These are phyloP conservation scores for Echinarachnius parma DNA, from an alignment of 53 echinoderm and acorn worm species.

Conservation along the genomic window DNA sequence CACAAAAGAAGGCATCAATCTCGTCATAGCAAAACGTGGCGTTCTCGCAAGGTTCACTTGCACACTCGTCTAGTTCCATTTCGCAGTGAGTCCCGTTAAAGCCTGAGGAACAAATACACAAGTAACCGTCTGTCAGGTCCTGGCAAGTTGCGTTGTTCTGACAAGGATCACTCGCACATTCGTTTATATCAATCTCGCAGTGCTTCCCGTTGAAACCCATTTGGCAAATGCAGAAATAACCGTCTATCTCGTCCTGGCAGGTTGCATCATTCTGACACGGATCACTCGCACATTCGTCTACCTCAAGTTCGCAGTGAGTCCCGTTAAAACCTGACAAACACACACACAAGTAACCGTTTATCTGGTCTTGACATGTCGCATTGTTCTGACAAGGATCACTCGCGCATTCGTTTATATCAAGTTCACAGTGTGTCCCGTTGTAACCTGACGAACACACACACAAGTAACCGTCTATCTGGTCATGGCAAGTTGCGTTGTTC, in stretches of 20 bases:
- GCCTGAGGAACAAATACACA: slow-evolving; percentile 17
- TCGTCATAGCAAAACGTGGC: slow-evolving; percentile 38
- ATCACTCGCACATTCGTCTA: slow-evolving; percentile 64
- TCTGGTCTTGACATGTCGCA: slow-evolving; percentile 56
- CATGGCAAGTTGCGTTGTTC: slow-evolving; percentile 51
- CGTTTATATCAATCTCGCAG: slow-evolving; percentile 17
- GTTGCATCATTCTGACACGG: slow-evolving; percentile 70
- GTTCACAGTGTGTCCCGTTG: slow-evolving; percentile 62
- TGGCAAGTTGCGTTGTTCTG: slow-evolving; percentile 7
- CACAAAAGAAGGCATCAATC: slow-evolving; percentile 51
- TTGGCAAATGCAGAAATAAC: slow-evolving; percentile 16
- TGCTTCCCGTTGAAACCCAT: slow-evolving; percentile 5
- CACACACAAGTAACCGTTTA: slow-evolving; percentile 22
- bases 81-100: slow-evolving; percentile 25
- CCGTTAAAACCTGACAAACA: slow-evolving; percentile 54
- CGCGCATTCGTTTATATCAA: slow-evolving; percentile 73
- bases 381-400: slow-evolving; percentile 65
- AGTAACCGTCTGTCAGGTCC: slow-evolving; percentile 9
- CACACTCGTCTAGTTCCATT: slow-evolving; percentile 37
- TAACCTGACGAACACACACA: slow-evolving; percentile 68
- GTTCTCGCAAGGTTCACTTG: slow-evolving; percentile 51
- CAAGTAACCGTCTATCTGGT: slow-evolving; percentile 41
- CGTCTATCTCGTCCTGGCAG: slow-evolving; percentile 30
- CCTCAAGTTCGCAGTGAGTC: slow-evolving; percentile 49
- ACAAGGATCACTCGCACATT: slow-evolving; percentile 25